Evolutionary conservation across 2,888 invertebrate genomes (phyloP).

Genomic region (Diadromus collaris): DNA sequence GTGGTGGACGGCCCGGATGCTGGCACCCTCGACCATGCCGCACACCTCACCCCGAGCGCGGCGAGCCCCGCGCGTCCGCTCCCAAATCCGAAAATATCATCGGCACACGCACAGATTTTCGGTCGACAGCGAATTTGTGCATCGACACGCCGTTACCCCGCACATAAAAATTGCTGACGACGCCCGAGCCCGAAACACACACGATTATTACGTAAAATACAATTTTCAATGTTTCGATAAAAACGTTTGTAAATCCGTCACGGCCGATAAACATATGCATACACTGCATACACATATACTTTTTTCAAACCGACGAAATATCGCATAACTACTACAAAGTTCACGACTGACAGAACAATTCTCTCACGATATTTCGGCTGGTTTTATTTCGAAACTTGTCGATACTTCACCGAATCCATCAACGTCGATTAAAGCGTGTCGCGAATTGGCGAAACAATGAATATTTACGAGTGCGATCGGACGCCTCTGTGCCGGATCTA

Average conservation of each 20-base stretch:
- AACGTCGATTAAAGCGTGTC: neutral
- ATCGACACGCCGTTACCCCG: constrained; percentile 25
- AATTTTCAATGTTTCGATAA: constrained; percentile 34
- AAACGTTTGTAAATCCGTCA: constrained; percentile 26
- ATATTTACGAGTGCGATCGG: constrained; percentile 48
- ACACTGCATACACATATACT: too few species aligned
- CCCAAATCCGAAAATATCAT: constrained; percentile 48
- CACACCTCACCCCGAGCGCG: neutral
- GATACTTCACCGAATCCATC: neutral
- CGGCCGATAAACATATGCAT: neutral
- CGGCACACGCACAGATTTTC: constrained; percentile 49
- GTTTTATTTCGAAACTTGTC: neutral
- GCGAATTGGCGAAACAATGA: constrained; percentile 18
- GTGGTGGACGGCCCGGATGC: constrained; percentile 33
- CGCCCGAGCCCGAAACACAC: constrained; percentile 2
- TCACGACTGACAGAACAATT: neutral
- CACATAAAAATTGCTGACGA: constrained; percentile 40
- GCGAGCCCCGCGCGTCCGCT: constrained; percentile 2
- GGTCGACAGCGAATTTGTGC: constrained; percentile 48
- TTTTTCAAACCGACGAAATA: neutral
- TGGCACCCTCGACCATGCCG: constrained; percentile 24
- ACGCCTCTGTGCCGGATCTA: constrained; percentile 35
- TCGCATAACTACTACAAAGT: neutral
- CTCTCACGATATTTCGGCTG: neutral
- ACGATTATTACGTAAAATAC: constrained; percentile 17